Evolutionary conservation across 2,113 vertebrate species (phyloP), one percentile per base, ranked within the genome.

Genomic region (Ciconia stormi): DNA sequence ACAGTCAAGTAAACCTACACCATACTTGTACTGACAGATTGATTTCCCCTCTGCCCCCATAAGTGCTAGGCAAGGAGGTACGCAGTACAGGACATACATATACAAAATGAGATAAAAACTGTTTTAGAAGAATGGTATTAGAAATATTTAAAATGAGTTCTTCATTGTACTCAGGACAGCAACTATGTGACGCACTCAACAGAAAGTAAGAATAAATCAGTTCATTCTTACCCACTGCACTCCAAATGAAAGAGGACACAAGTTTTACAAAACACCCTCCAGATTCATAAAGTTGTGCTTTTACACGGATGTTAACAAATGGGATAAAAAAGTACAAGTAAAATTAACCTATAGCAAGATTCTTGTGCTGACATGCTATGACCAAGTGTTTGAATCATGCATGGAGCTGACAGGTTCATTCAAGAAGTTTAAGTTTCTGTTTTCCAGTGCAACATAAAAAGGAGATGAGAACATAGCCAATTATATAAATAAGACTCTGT

Each of bases 41-140:
- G 18, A 25, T 38, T 17, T 29, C 5, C 2, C 55, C 19, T 20
- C 13, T 2, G 2, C 19, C 17, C 11, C 10, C 4, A 2, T 27
- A 70, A 66, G 25, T 40, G 21, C 26, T 29, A 70, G 55, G 47
- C 82, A 87, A 79, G 16, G 29, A 40, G 6, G 25, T 5, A 17
- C 5, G n/a, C 3, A 79, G 26, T 29, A 62, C 6, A 61, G 26
- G 32, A 65, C 11, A 4, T 82, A 59, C 19, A 42, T 6, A 50
- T 17, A 66, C 3, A 55, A 72, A 58, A 53, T 15, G 4, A 63
- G 21, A 46, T 30, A 44, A 52, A 72, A 67, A 34, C 4, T 53
- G 4, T 29, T 71, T 87, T 82, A 59, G 16, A 76, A 77, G 16
- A 74, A 86, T 11, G 13, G 3, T 29, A 29, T 25, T 55, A 71